Base-by-base conservation (phyloP, 2,888 invertebrate genomes). In the Folsomia candida region DNA sequence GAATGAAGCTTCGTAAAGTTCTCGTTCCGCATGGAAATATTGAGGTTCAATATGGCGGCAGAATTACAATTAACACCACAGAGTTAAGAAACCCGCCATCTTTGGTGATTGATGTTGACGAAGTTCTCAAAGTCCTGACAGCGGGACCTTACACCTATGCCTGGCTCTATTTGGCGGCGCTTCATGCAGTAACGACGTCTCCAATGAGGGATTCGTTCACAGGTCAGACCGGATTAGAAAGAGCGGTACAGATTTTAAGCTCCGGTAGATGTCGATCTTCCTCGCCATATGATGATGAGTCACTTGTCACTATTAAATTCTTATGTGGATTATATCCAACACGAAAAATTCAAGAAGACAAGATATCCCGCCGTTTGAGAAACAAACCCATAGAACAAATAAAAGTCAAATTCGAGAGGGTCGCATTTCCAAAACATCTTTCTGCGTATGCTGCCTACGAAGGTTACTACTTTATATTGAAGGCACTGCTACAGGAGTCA, bases 111-210 rank as follows among this genome's bases (percentile, higher is more conserved):
- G 75, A 75, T 47, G 11, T 70, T 18, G 75, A 75, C 51, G 24
- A 24, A 1, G 57, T 68, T 11, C 29, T 72, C 0, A 65, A 59
- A 59, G 37, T 64, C 2, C 29, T 75, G 1, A 70, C 67, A 25
- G 72, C 66, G 0, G 64, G 59, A n/a, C 64, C 63, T 18, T 60
- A 28, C 22, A 62, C 68, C 37, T 29, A 26, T 11, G 70, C 68
- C 18, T 75, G 76, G 74, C 47, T 74, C 20, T 76, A 71, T 27
- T 51, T 76, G 20, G 76, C 76, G 0, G 67, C 67, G 18, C 57
- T 76, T 1, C 76, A 76, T 57, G 76, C 62, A n/a, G 60, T 63
- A 0, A 74, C 76, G 6, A 58, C 73, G 1, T 67, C 69, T 0
- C 57, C 67, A 11, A n/a, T 74, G 18, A 64, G 63, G 14, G 75